Evolutionary conservation across 2,113 vertebrate species (phyloP).

Genomic region (Mionectes macconnelli): DNA sequence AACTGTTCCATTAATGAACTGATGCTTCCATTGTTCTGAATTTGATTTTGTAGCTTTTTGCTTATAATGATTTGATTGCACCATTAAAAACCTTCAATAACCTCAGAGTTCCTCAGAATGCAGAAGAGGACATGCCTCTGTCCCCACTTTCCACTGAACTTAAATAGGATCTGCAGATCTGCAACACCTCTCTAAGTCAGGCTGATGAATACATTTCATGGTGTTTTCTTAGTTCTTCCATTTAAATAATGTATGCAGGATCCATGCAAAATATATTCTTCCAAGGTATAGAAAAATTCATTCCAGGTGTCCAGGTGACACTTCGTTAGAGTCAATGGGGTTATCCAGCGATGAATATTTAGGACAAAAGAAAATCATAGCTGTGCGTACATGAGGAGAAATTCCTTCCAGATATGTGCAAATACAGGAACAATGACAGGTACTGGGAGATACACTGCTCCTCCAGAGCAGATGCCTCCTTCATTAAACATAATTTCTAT

Average conservation of each 20-base stretch:
- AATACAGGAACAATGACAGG: neutral
- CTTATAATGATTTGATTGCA: conserved; percentile 66
- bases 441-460: neutral
- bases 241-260: conserved; percentile 41
- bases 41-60: conserved; percentile 72
- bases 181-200: neutral
- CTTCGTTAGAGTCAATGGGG: accelerated
- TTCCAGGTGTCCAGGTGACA: conserved; percentile 7
- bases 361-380: neutral
- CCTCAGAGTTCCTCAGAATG: conserved; percentile 44
- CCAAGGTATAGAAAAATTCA: neutral
- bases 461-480: neutral
- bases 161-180: neutral
- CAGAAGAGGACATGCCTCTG: conserved; percentile 29
- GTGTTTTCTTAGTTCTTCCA: conserved; percentile 40
- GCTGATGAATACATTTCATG: neutral
- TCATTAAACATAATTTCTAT: neutral
- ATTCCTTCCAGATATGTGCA: neutral
- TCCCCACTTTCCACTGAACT: conserved; percentile 37
- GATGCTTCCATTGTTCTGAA: conserved; percentile 76
- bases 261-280: neutral
- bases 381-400: neutral
- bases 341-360: neutral
- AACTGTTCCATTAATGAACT: conserved; percentile 74
- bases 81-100: conserved; percentile 62